Evolutionary conservation across 92 coral and sea anemone species (phyloP), one percentile per base, ranked within the genome.

Genomic region (Porites lobata): DNA sequence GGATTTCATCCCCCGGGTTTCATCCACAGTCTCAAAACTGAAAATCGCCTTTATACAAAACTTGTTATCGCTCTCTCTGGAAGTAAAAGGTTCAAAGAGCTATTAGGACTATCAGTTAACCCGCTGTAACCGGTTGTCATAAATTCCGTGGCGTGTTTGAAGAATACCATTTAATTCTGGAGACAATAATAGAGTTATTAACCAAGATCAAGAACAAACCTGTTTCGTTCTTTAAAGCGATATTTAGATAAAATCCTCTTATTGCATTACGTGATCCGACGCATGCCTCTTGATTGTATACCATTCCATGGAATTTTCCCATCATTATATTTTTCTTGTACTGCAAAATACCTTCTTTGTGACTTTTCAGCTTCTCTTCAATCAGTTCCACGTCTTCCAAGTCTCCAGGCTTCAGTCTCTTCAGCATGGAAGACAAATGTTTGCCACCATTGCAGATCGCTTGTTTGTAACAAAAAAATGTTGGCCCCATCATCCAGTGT

Each of bases 261-360:
- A 96, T 80, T 6, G 97, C 90, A 87, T 96, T 84, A 15, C 86
- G 79, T 9, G 97, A 95, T 2, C 93, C 99, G 69, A 85, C 87
- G 65, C 99, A 96, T 11, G 95, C 98, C 43, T 96, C 99, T 19
- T 65, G 47, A 29, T 91, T 92, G 70, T 98, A 86, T 1, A 96
- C 81, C 99, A 96, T 95, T 5, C 99, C 99, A 20, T 89, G 80
- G 7, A 50, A 57, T 0, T 95, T 88, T 1, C 99, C 99, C 86
- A 93, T 68, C 75, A 84, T 94, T 94, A 96, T 86, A 87, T 96
- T 96, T 38, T 72, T 79, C 19, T 93, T 90, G 87, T 96, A 96
- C 75, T 84, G 93, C 61, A 81, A 56, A 53, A 96, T 76, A 9
- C 92, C 89, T 6, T 63, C 85, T 72, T 89, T 81, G 52, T 89